Conservation (phyloP, 2,888 invertebrate genomes). For the Noctua janthe region DNA sequence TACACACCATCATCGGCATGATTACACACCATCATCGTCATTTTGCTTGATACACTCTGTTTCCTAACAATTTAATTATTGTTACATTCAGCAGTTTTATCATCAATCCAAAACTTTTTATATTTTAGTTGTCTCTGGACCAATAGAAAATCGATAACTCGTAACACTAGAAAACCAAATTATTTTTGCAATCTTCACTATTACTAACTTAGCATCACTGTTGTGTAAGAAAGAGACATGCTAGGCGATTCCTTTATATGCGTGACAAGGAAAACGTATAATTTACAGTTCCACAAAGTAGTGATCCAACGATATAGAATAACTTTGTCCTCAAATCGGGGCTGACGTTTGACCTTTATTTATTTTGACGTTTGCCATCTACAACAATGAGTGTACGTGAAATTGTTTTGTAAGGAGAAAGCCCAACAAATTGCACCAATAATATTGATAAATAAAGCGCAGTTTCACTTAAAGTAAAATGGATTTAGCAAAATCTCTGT, state of each 20-base stretch:
- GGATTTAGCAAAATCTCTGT: conserved; percentile 98
- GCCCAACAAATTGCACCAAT: conserved; percentile 14
- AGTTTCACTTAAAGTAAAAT: conserved; percentile 85
- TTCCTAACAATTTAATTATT: not conserved
- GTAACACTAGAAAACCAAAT: conserved; percentile 30
- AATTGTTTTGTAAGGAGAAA: conserved; percentile 60
- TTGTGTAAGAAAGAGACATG: not conserved
- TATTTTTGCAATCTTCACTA: conserved; percentile 20
- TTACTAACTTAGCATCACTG: conserved; percentile 1
- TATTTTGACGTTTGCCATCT: conserved; percentile 67
- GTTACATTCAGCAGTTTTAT: not conserved
- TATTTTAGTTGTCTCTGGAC: conserved; percentile 30
- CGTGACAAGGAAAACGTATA: conserved; percentile 34
- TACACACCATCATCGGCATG: too few relatives aligned
- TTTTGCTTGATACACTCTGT: not conserved
- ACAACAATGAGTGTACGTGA: conserved; percentile 46
- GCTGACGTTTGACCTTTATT: conserved; percentile 71
- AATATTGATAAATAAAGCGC: conserved; percentile 11
- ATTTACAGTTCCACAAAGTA: not conserved
- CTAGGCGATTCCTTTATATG: not conserved
- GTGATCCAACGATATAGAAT: not conserved
- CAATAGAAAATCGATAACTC: conserved; percentile 48
- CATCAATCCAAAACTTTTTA: not conserved
- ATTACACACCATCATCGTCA: not conserved
- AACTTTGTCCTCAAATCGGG: conserved; percentile 23